Conservation (phyloP, 2,797 vertebrate species). For the Heteromormyrus szaboi region DNA sequence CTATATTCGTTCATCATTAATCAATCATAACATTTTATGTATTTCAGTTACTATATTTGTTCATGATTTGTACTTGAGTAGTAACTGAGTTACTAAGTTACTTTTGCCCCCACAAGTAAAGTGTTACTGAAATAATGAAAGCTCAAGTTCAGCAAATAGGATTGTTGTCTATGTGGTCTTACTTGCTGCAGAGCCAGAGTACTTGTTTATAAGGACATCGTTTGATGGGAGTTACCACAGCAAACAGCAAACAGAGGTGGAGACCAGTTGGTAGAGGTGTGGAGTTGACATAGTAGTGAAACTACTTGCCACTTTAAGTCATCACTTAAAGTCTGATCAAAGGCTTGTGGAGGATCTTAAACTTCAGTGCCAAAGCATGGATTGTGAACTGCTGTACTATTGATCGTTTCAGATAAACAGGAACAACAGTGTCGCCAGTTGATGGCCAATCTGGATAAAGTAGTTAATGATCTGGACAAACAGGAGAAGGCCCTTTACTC, state of each 20-base stretch:
- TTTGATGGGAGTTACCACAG: not conserved
- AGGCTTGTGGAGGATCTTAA: not conserved
- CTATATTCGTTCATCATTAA: not conserved
- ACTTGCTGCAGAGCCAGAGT: not conserved
- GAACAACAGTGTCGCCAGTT: conserved; percentile 85
- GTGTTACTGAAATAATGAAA: not conserved
- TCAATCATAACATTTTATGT: not conserved
- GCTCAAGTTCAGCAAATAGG: not conserved
- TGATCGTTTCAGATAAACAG: conserved; percentile 65
- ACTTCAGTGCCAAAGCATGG: not conserved
- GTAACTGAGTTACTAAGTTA: not conserved
- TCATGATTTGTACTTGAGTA: not conserved
- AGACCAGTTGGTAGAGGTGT: not conserved
- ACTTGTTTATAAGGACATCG: not conserved
- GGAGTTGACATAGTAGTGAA: not conserved
- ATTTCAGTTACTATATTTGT: not conserved
- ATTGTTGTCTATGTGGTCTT: not conserved
- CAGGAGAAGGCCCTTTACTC: conserved; percentile 82
- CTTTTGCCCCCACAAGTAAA: not conserved
- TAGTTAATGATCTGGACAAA: conserved; percentile 76
- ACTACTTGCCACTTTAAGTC: not conserved
- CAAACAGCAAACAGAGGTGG: not conserved
- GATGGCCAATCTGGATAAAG: conserved; percentile 84
- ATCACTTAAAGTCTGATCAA: not conserved
- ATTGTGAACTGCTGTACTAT: not conserved